Percentiles rank a stretch among this genome's conserved stretches.
Evolutionary conservation across 2,888 invertebrate species (phyloP).

Genomic region (Apodemia zela): DNA sequence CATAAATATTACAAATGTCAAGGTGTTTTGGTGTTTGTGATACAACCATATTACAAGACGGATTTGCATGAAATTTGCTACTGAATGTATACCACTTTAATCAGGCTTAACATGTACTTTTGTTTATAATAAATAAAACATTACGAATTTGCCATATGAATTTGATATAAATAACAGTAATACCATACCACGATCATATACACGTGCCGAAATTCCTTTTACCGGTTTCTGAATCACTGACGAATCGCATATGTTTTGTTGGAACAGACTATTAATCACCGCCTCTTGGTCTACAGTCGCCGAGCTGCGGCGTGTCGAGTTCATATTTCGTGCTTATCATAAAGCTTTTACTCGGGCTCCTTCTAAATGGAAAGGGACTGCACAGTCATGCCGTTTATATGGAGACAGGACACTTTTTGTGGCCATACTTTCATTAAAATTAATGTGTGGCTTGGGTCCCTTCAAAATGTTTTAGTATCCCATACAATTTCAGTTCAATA

Average conservation of each 20-base stretch:
- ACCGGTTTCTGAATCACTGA: neutral
- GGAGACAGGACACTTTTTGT: neutral
- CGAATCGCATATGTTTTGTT: neutral
- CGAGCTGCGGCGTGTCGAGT: neutral
- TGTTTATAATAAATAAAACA: too few relatives aligned
- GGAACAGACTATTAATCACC: neutral
- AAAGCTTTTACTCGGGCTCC: neutral
- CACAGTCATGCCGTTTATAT: neutral
- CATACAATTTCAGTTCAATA: neutral
- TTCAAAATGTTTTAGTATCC: neutral
- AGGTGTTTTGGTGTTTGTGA: too few relatives aligned
- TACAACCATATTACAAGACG: too few relatives aligned
- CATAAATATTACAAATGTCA: too few relatives aligned
- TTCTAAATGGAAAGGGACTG: neutral
- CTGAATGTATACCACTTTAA: too few relatives aligned
- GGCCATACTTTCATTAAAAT: neutral
- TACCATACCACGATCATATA: too few relatives aligned
- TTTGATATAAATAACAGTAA: too few relatives aligned
- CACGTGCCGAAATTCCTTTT: too few relatives aligned
- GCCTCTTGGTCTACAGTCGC: neutral
- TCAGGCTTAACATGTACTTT: too few relatives aligned
- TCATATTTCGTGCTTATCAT: conserved; percentile 5
- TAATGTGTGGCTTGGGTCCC: neutral
- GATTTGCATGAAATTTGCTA: too few relatives aligned
- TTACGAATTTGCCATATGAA: too few relatives aligned